A percentile compares a stretch with the other conserved stretches of the same genome.
Conservation (phyloP, 2,888 invertebrate genomes). For the Sycophila texana region DNA sequence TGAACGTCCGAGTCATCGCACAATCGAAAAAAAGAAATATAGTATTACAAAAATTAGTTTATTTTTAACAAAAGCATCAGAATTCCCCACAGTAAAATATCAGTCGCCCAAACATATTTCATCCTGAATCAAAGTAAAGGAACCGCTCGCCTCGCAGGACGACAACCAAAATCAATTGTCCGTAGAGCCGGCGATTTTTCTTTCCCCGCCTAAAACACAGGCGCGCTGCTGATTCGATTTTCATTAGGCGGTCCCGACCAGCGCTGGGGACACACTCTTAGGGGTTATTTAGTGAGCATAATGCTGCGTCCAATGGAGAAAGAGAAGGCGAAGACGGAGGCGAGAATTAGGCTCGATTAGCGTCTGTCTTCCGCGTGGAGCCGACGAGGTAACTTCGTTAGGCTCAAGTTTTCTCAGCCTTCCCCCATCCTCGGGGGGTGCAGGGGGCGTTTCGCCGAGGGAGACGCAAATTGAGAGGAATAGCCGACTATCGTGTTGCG, state of each 20-base stretch:
- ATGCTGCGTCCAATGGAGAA: neutral
- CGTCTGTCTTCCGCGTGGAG: constrained; percentile 48
- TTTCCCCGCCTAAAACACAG: neutral
- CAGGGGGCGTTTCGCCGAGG: neutral
- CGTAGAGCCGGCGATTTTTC: neutral
- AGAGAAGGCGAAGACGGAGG: neutral
- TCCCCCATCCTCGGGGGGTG: neutral
- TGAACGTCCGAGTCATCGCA: too few species aligned
- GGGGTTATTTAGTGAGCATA: constrained; percentile 1
- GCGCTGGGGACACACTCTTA: neutral
- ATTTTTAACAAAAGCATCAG: too few species aligned
- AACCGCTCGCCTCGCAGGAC: too few species aligned
- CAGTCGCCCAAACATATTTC: too few species aligned
- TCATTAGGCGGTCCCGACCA: neutral
- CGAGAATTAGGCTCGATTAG: constrained; percentile 61
- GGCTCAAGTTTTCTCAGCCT: neutral
- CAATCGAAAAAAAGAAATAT: too few species aligned
- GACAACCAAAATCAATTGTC: too few species aligned
- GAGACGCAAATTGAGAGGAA: constrained; percentile 31
- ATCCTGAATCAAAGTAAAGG: too few species aligned
- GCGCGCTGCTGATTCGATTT: neutral
- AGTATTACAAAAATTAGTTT: too few species aligned
- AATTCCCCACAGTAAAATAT: too few species aligned
- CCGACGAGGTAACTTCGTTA: constrained; percentile 57
- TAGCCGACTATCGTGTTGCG: neutral